Conservation (phyloP, 2,797 vertebrate species). For the Muscicapa comitata region DNA sequence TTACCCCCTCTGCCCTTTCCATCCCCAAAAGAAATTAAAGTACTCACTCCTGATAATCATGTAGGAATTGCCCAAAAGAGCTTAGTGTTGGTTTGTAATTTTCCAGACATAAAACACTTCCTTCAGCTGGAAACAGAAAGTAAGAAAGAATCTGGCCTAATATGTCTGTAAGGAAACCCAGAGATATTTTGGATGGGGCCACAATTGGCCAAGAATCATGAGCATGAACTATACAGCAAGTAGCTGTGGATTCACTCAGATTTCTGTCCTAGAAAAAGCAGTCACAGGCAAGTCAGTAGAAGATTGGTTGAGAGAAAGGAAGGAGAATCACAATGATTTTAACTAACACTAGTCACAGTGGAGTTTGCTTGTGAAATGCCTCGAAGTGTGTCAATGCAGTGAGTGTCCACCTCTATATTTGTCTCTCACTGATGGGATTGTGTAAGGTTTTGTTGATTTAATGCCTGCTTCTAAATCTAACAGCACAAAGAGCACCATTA, state of each 20-base stretch:
- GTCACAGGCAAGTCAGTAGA: neutral
- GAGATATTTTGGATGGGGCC: neutral
- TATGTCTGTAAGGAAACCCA: neutral
- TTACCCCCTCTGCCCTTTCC: neutral
- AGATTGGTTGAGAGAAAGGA: neutral
- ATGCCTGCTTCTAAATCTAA: neutral
- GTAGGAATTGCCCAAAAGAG: neutral
- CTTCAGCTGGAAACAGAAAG: neutral
- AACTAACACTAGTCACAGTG: neutral
- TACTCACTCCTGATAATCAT: neutral
- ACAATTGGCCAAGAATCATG: neutral
- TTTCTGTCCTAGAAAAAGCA: neutral
- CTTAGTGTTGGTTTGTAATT: neutral
- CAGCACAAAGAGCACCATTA: neutral
- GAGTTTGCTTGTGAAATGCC: neutral
- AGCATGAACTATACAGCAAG: neutral
- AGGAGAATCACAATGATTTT: neutral
- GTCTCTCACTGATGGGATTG: neutral
- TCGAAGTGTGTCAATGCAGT: neutral
- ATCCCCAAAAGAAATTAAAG: neutral
- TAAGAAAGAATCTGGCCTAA: neutral
- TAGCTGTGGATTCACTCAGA: neutral
- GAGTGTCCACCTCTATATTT: neutral
- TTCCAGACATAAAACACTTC: neutral
- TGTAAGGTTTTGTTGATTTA: neutral